Percentiles rank a stretch among this genome's conserved stretches.
phyloP scores from a whole-genome alignment of 2,113 vertebrate genomes.

The Pelodiscus sinensis region DNA sequence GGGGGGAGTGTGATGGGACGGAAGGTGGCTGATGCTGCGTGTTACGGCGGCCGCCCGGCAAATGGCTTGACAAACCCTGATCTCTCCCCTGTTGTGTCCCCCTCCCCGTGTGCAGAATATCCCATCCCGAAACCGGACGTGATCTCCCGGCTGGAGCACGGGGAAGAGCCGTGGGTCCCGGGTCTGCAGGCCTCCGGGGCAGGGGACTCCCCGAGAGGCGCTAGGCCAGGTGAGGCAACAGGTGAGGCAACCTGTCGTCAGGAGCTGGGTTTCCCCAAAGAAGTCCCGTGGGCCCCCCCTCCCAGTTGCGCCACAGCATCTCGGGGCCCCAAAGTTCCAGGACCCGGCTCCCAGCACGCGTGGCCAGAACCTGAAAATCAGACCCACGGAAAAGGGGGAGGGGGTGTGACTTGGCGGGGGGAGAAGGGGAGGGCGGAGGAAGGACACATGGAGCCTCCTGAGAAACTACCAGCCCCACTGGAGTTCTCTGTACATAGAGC shows the following conservation, averaged over 20 bases:
- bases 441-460: background rate
- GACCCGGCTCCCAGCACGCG: too few species aligned
- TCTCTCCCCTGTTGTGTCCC: background rate
- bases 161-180: background rate
- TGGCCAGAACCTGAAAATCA: background rate
- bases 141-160: constrained; percentile 15
- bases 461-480: too few species aligned
- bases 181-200: background rate
- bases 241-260: background rate
- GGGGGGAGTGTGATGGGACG: background rate
- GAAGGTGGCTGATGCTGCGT: background rate
- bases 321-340: too few species aligned
- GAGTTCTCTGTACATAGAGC: too few species aligned
- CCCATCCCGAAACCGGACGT: constrained; percentile 2
- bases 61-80: background rate
- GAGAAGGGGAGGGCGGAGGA: too few species aligned
- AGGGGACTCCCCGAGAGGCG: background rate
- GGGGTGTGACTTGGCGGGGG: too few species aligned
- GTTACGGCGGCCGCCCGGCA: too few species aligned
- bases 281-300: background rate
- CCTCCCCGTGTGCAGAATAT: background rate
- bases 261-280: background rate
- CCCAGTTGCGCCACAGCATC: background rate
- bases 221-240: background rate
- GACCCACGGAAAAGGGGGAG: background rate